A percentile compares a stretch with the other conserved stretches of the same genome.
Evolutionary conservation across 2,113 vertebrate genomes (phyloP).

Genomic region (Eolophus roseicapilla): DNA sequence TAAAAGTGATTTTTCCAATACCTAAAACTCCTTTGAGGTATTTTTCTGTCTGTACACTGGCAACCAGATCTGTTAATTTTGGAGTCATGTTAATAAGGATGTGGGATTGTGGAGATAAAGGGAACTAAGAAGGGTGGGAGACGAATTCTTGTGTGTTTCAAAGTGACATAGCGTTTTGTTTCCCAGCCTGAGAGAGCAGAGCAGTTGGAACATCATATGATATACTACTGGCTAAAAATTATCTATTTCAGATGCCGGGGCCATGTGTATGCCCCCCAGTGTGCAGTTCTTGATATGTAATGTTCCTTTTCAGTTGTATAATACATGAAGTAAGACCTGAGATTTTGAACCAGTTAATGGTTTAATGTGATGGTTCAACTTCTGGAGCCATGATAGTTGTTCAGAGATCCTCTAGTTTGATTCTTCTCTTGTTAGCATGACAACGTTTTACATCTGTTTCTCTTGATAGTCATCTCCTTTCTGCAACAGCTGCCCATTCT

Average conservation of each 20-base stretch:
- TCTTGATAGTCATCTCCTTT: neutral
- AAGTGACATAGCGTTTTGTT: neutral
- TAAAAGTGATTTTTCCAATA: neutral
- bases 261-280: fast-evolving
- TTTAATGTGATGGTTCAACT: neutral
- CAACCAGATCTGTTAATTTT: neutral
- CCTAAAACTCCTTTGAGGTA: neutral
- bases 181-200: neutral
- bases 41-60: neutral
- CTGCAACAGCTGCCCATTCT: neutral
- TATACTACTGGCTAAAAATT: neutral
- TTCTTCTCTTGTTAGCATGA: neutral
- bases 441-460: neutral
- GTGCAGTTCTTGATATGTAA: neutral
- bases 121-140: neutral
- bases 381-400: neutral
- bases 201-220: neutral
- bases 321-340: neutral
- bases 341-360: neutral
- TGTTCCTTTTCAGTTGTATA: neutral
- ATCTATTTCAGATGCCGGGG: neutral
- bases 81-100: neutral
- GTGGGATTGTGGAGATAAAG: neutral
- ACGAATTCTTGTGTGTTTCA: neutral
- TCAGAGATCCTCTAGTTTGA: neutral